A percentile compares a stretch with the other conserved stretches of the same genome.
Evolutionary conservation across 1,140 invertebrate genomes (phyloP).

Genomic region (Nasonia giraulti): DNA sequence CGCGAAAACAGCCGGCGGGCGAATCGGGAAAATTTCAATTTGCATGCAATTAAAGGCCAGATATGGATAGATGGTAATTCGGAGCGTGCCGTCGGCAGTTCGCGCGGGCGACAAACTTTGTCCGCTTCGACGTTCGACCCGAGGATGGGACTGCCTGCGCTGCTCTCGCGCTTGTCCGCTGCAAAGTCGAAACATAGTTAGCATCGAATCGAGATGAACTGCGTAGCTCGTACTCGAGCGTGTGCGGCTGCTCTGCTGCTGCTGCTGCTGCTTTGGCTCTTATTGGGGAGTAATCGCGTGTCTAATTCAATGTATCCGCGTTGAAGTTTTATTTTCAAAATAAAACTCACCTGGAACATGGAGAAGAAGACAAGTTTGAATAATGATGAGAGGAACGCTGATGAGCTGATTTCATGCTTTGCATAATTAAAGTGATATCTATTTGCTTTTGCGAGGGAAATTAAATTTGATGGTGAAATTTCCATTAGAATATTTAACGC

Average conservation of each 20-base stretch:
- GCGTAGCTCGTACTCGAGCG: too few species aligned
- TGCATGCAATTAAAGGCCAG: conserved; percentile 40
- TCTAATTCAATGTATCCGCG: neutral
- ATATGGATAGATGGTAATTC: conserved; percentile 24
- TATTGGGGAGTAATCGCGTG: neutral
- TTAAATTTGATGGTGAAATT: too few species aligned
- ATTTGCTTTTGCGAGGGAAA: too few species aligned
- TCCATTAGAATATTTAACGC: too few species aligned
- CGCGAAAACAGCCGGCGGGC: conserved; percentile 15
- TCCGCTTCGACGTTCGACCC: conserved; percentile 36
- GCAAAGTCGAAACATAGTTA: conserved; percentile 59
- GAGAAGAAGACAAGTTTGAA: neutral
- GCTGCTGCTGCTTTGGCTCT: too few species aligned
- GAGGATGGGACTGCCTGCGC: neutral
- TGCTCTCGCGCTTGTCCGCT: neutral
- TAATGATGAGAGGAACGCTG: too few species aligned
- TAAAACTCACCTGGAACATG: conserved; percentile 1
- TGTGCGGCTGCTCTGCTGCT: neutral
- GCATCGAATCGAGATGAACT: conserved; percentile 60
- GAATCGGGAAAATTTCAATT: conserved; percentile 46
- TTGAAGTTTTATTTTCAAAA: neutral
- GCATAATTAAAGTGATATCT: too few species aligned
- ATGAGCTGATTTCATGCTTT: too few species aligned
- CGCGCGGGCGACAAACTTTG: conserved; percentile 53
- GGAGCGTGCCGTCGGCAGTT: conserved; percentile 55